Evolutionary conservation across 2,113 vertebrate species (phyloP).

Genomic region (Lycaon pictus): DNA sequence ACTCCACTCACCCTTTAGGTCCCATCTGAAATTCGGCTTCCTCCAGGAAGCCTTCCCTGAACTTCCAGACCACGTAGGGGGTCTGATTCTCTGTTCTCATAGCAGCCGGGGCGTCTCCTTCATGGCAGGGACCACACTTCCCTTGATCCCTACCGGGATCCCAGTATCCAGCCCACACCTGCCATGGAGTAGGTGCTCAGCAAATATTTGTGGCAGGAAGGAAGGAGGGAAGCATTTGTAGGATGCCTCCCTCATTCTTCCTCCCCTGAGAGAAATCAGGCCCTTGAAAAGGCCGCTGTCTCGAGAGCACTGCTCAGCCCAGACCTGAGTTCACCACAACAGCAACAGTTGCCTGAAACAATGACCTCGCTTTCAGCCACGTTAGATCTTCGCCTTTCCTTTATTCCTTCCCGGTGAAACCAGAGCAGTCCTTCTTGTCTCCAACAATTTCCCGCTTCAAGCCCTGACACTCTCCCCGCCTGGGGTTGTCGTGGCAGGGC

Average conservation of each 20-base stretch:
- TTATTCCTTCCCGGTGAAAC: conserved; percentile 42
- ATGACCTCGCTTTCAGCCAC: neutral
- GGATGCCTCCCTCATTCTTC: rapidly evolving
- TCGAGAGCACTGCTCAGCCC: neutral
- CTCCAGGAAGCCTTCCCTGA: neutral
- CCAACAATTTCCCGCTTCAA: conserved; percentile 53
- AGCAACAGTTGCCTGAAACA: neutral
- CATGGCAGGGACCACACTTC: neutral
- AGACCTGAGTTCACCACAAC: neutral
- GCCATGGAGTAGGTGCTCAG: neutral
- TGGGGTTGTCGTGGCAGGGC: neutral
- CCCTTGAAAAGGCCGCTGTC: neutral
- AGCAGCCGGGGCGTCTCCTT: neutral
- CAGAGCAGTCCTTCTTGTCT: conserved; percentile 71
- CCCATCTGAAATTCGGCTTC: neutral
- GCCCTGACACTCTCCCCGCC: conserved; percentile 37
- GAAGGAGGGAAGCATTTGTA: neutral
- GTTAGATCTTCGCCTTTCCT: neutral
- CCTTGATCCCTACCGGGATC: neutral
- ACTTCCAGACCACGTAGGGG: neutral
- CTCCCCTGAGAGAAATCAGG: neutral
- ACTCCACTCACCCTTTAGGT: neutral
- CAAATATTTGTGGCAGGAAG: neutral
- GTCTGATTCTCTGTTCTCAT: neutral
- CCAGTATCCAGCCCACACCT: neutral